A percentile compares a stretch with the other conserved stretches of the same genome.
These are phyloP conservation scores for Campylomormyrus numenius DNA, from an alignment of 2,113 vertebrate species.

Conservation along the genomic window DNA sequence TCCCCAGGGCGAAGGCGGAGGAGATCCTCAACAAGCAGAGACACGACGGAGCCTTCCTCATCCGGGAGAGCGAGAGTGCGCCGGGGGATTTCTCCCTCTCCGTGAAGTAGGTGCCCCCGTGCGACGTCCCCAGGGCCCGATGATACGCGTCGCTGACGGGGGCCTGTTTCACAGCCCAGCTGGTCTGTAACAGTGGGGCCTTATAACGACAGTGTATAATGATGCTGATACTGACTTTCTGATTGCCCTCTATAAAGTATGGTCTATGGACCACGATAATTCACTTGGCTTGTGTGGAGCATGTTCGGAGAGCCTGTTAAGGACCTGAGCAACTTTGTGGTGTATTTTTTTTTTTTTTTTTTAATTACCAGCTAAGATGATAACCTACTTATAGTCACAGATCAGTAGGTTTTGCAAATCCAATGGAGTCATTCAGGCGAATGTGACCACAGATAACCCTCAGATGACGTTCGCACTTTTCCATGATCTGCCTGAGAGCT, in stretches of 20 bases:
- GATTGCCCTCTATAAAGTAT: neutral
- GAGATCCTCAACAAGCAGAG: conserved; percentile 98
- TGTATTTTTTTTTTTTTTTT: neutral
- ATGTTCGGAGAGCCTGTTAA: neutral
- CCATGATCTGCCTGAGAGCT: conserved; percentile 32
- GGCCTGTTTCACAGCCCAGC: neutral
- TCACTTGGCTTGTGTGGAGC: neutral
- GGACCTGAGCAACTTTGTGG: neutral
- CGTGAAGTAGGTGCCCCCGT: conserved; percentile 78
- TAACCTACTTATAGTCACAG: neutral
- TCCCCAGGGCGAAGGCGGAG: conserved; percentile 93
- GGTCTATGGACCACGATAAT: neutral
- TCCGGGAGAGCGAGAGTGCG: conserved; percentile 96
- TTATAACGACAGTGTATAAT: neutral
- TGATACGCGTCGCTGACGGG: neutral
- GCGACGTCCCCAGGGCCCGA: too few species aligned
- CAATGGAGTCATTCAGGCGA: neutral
- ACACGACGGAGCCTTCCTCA: conserved; percentile 95
- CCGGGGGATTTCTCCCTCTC: conserved; percentile 97
- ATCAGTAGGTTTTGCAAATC: neutral
- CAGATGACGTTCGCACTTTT: neutral
- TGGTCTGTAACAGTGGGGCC: neutral
- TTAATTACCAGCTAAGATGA: neutral
- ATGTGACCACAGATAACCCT: neutral
- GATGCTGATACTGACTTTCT: neutral